Evolutionary conservation across 2,888 invertebrate genomes (phyloP), one percentile per base, ranked within the genome.

Genomic region (Lycaena phlaeas): DNA sequence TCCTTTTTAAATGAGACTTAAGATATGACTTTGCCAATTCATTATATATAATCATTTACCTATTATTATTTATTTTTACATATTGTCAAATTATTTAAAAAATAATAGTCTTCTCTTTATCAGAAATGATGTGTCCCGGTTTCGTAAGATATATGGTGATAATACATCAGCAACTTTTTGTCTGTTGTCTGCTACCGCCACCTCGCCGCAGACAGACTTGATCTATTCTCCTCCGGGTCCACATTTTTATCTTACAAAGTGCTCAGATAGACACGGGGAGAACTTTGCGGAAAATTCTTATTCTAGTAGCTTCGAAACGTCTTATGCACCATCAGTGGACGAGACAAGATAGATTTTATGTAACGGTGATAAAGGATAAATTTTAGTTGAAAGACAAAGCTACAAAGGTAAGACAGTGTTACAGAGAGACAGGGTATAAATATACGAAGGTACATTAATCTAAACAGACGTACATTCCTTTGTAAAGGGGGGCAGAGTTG

Each of bases 191-290:
- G 57, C 62, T 46, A 52, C 54, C 67, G 64, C 64, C 56, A 56
- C 57, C 53, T 55, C 65, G 57, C 62, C 59, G 61, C 67, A 67
- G 72, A 70, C 68, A 72, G 61, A 58, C 65, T 61, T 77, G 78
- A 81, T 81, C 79, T 79, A 79, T 77, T 74, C 71, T 70, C 66
- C 67, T 65, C 61, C 60, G 60, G 68, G 64, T 68, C 68, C 75
- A 75, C 76, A 75, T 76, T 82, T 78, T 82, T 82, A 82, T 81
- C 78, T 78, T 74, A 76, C 82, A 81, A 81, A 81, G 78, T 81
- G 76, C 77, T 79, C 70, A 70, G 73, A 76, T 76, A 81, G 79
- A 81, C 79, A 77, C 74, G 64, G 64, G 61, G 68, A 70, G 77
- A 79, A 81, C 65, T 77, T 77, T 72, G 65, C 64, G 74, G 76